Conservation (phyloP, 2,888 invertebrate genomes). For the Kryphioiulus occultus region DNA sequence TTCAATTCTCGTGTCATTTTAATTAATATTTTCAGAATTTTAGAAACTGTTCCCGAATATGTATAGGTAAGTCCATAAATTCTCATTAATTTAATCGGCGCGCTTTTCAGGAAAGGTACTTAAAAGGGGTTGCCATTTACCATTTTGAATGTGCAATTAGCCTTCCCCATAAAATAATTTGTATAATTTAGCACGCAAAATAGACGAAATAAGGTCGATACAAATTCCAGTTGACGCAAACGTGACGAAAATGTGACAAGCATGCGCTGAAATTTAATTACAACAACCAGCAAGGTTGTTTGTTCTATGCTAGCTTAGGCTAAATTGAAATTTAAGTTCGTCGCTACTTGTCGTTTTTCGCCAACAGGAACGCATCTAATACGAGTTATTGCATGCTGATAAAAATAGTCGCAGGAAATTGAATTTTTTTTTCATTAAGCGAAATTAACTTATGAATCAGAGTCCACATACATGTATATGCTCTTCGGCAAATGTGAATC, state of each 20-base stretch:
- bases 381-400: not conserved
- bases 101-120: not conserved
- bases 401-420: not conserved
- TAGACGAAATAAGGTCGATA: not conserved
- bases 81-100: not conserved
- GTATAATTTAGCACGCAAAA: not conserved
- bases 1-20: not conserved
- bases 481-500: not conserved
- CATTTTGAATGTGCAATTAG: too few species aligned
- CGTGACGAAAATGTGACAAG: not conserved
- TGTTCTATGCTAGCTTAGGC: not conserved
- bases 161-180: not conserved
- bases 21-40: not conserved
- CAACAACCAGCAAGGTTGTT: not conserved
- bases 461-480: not conserved
- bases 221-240: not conserved
- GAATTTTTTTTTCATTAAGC: not conserved
- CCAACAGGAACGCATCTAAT: not conserved
- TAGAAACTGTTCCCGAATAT: not conserved
- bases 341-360: not conserved
- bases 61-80: not conserved
- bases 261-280: not conserved
- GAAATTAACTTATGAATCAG: slow-evolving; percentile 1
- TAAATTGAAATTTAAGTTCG: not conserved
- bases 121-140: too few species aligned